phyloP scores from a whole-genome alignment of 2,113 vertebrate genomes.

The Melanotaenia duboulayi region DNA sequence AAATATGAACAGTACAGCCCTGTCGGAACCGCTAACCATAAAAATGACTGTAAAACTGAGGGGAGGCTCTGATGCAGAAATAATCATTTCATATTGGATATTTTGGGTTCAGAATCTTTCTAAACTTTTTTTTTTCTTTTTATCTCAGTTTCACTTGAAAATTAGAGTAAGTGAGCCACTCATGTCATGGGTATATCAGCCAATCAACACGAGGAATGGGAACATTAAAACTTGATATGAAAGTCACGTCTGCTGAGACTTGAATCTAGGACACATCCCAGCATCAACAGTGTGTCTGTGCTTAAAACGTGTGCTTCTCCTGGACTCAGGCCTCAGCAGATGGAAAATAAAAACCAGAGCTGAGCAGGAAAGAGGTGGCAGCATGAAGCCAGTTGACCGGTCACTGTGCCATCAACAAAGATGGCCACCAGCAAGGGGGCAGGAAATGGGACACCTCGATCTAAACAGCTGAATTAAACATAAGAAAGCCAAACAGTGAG shows the following conservation, averaged over 20 bases:
- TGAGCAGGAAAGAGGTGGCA: not conserved
- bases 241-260: conserved; percentile 9
- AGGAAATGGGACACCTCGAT: conserved; percentile 61
- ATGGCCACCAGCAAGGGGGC: conserved; percentile 28
- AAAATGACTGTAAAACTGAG: too few relatives aligned
- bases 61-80: too few relatives aligned
- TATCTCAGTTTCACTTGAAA: too few relatives aligned
- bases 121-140: too few relatives aligned
- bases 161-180: too few relatives aligned
- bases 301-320: not conserved
- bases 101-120: too few relatives aligned
- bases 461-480: conserved; percentile 64
- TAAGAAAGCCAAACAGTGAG: conserved; percentile 31
- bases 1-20: too few relatives aligned
- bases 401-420: conserved; percentile 14
- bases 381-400: conserved; percentile 4
- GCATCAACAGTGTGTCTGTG: conserved; percentile 1
- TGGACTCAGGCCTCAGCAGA: not conserved
- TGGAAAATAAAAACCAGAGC: not conserved
- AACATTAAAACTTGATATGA: conserved; percentile 23
- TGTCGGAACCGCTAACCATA: too few relatives aligned
- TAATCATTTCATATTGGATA: too few relatives aligned
- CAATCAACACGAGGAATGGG: not conserved
- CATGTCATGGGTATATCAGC: not conserved
- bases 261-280: conserved; percentile 50